These are phyloP conservation scores for Cecropterus lyciades DNA, from an alignment of 1,140 invertebrate genomes.

Conservation along the genomic window DNA sequence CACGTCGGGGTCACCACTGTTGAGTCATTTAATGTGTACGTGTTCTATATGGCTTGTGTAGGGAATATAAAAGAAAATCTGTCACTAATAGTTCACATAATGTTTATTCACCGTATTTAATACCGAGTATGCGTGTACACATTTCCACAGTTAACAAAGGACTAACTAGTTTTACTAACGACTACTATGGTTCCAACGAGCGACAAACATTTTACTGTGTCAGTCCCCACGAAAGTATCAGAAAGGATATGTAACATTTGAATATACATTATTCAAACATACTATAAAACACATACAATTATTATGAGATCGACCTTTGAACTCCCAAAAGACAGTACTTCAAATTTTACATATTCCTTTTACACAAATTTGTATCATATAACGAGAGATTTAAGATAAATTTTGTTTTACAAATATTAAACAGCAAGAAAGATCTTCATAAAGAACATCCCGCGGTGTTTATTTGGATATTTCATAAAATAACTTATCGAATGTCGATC, in stretches of 20 bases:
- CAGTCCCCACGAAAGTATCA: background rate
- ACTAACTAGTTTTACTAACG: no score
- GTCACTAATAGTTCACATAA: no score
- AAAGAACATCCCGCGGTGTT: conserved; percentile 3
- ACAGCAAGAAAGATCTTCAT: background rate
- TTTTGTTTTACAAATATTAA: background rate
- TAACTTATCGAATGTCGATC: conserved; percentile 16
- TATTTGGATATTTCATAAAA: conserved; percentile 16
- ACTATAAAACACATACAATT: background rate
- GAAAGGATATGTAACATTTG: background rate
- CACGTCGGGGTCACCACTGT: no score
- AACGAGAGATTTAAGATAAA: background rate
- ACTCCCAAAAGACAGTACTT: conserved; percentile 18
- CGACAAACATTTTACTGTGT: no score
- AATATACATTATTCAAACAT: conserved; percentile 10
- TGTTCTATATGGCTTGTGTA: no score
- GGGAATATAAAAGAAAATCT: no score
- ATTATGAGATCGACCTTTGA: conserved; percentile 21
- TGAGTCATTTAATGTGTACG: no score
- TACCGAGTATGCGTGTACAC: no score
- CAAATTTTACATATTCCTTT: background rate
- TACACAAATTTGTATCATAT: conserved; percentile 2
- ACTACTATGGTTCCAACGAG: no score
- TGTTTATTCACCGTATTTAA: no score
- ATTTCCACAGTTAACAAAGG: no score